Percentiles rank a stretch among this genome's conserved stretches.
Evolutionary conservation across 2,113 vertebrate species (phyloP).

Genomic region (Heterochromis multidens): DNA sequence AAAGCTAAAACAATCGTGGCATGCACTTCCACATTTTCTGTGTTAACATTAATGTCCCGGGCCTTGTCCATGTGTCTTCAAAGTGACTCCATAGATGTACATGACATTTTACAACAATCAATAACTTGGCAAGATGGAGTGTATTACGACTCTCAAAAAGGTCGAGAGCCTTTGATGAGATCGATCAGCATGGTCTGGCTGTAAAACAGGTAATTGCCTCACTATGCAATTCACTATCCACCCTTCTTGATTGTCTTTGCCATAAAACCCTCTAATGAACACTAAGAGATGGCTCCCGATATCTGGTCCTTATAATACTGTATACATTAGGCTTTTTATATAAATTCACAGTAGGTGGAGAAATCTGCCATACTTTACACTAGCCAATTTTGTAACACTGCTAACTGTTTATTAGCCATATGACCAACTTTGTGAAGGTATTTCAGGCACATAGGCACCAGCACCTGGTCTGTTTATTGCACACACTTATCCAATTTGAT

Average conservation of each 20-base stretch:
- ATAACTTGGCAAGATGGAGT: slow-evolving; percentile 34
- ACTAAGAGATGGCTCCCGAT: not conserved
- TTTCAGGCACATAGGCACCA: not conserved
- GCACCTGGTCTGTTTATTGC: not conserved
- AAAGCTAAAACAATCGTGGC: not conserved
- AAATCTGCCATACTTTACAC: not conserved
- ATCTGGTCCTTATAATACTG: not conserved
- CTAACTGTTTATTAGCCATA: not conserved
- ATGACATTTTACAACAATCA: slow-evolving; percentile 47
- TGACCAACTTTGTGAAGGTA: not conserved
- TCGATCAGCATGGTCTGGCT: slow-evolving; percentile 29
- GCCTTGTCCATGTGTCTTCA: not conserved
- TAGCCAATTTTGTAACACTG: not conserved
- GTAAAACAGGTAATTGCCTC: slow-evolving; percentile 45
- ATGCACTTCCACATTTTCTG: not conserved
- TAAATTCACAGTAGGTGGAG: not conserved
- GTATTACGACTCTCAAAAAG: slow-evolving; percentile 43
- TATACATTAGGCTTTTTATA: not conserved
- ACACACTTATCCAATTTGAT: not conserved
- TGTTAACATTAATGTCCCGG: not conserved
- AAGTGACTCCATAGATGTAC: not conserved
- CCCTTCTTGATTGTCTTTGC: slow-evolving; percentile 18
- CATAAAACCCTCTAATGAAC: slow-evolving; percentile 37
- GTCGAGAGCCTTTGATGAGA: slow-evolving; percentile 47
- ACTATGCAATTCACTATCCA: not conserved